These are phyloP conservation scores for Bos indicus DNA, from an alignment of 2,113 vertebrate genomes.

Conservation along the genomic window DNA sequence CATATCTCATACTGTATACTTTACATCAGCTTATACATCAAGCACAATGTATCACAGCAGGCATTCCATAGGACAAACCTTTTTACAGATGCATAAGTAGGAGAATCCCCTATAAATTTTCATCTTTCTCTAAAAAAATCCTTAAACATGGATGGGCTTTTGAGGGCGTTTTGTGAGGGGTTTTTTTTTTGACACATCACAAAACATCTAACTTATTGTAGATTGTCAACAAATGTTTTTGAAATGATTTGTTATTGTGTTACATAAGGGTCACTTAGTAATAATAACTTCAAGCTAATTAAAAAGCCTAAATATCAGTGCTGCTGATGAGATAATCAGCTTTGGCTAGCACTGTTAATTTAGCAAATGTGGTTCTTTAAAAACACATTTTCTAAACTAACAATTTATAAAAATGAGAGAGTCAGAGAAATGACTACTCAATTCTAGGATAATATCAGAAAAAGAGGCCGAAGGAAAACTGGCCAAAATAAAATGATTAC, in stretches of 20 bases:
- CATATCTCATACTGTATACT: neutral
- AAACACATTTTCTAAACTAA: conserved; percentile 24
- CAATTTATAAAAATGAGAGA: conserved; percentile 31
- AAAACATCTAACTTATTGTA: neutral
- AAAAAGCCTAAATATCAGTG: conserved; percentile 18
- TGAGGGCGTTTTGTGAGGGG: neutral
- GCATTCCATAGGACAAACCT: neutral
- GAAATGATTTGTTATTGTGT: conserved; percentile 38
- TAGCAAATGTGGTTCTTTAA: conserved; percentile 40
- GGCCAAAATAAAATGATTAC: neutral
- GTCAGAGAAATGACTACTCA: neutral
- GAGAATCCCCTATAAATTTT: conserved; percentile 30
- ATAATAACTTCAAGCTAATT: conserved; percentile 55
- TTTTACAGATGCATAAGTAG: conserved; percentile 38
- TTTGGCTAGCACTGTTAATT: conserved; percentile 35
- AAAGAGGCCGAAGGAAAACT: neutral
- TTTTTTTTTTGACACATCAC: neutral
- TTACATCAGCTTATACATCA: conserved; percentile 6
- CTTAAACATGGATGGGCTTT: conserved; percentile 11
- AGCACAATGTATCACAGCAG: conserved; percentile 14
- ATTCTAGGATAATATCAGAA: neutral
- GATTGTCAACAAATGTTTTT: conserved; percentile 39
- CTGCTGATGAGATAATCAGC: conserved; percentile 48
- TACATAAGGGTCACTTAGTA: conserved; percentile 27
- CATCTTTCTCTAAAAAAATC: neutral